A percentile compares a stretch with the other conserved stretches of the same genome.
Evolutionary conservation across 2,797 vertebrate species (phyloP).

Genomic region (Scarus forsteni): DNA sequence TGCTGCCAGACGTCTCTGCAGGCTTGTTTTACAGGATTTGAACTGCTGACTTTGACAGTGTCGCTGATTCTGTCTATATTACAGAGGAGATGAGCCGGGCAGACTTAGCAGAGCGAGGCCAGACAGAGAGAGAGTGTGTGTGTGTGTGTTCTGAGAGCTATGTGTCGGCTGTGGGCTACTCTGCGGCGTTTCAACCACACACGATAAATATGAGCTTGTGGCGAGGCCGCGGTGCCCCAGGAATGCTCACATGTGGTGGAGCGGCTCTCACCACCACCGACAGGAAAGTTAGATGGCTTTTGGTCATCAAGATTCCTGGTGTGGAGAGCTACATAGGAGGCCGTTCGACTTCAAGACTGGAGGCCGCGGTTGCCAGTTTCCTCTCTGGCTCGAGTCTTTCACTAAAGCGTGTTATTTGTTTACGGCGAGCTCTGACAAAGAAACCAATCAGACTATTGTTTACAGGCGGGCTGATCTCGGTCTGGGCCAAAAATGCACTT

Average conservation of each 20-base stretch:
- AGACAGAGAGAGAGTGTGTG: conserved; percentile 23
- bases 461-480: conserved; percentile 70
- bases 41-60: conserved; percentile 67
- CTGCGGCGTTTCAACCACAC: conserved; percentile 82
- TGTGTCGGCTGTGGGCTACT: conserved; percentile 80
- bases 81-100: conserved; percentile 57
- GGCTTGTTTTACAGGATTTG: conserved; percentile 63
- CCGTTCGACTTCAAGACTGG: conserved; percentile 65
- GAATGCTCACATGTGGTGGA: conserved; percentile 85
- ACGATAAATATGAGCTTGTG: conserved; percentile 87
- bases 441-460: conserved; percentile 75
- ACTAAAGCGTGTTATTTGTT: conserved; percentile 82
- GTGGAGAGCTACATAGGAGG: conserved; percentile 76
- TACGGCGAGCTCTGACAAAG: conserved; percentile 63
- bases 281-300: conserved; percentile 82
- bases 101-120: conserved; percentile 21
- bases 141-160: conserved; percentile 74
- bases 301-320: conserved; percentile 81
- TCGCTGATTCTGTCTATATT: conserved; percentile 59
- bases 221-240: conserved; percentile 80
- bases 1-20: conserved; percentile 52
- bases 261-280: conserved; percentile 85
- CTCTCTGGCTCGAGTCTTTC: conserved; percentile 68
- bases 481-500: conserved; percentile 73
- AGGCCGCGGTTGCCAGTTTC: conserved; percentile 70